Conservation (phyloP, 2,113 vertebrate species). For the Pithys albifrons region DNA sequence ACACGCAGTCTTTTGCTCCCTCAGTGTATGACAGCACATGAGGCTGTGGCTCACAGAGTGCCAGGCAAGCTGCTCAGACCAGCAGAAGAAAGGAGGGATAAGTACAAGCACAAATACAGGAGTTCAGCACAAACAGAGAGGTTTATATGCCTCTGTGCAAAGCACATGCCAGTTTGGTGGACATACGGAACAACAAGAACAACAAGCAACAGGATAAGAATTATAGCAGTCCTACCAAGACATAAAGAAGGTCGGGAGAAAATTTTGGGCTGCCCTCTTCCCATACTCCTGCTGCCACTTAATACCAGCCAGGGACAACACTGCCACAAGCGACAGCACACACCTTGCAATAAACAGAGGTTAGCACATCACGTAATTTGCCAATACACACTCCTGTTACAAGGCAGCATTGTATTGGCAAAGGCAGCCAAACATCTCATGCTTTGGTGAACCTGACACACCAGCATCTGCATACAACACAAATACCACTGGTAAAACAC, state of each 20-base stretch:
- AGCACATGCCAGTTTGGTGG: background rate
- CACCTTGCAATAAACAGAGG: slow-evolving; percentile 13
- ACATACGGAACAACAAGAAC: background rate
- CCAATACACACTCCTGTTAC: background rate
- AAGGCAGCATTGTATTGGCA: background rate
- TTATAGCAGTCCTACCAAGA: slow-evolving; percentile 17
- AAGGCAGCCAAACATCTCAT: background rate
- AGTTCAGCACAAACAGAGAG: background rate
- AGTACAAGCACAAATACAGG: background rate
- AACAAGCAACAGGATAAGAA: background rate
- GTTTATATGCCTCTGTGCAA: background rate
- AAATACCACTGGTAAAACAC: background rate
- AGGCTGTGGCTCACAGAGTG: background rate
- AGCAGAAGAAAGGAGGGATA: background rate
- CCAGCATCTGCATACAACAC: background rate
- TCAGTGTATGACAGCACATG: accelerated
- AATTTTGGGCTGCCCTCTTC: slow-evolving; percentile 12
- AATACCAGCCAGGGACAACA: slow-evolving; percentile 21
- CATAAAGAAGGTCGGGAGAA: background rate
- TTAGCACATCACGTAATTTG: background rate
- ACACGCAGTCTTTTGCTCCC: background rate
- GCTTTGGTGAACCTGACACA: background rate
- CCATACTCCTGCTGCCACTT: slow-evolving; percentile 8
- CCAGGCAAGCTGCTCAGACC: background rate
- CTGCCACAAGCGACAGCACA: background rate